These are phyloP conservation scores for Sus cebifrons DNA, from an alignment of 2,797 vertebrate genomes.

Conservation along the genomic window DNA sequence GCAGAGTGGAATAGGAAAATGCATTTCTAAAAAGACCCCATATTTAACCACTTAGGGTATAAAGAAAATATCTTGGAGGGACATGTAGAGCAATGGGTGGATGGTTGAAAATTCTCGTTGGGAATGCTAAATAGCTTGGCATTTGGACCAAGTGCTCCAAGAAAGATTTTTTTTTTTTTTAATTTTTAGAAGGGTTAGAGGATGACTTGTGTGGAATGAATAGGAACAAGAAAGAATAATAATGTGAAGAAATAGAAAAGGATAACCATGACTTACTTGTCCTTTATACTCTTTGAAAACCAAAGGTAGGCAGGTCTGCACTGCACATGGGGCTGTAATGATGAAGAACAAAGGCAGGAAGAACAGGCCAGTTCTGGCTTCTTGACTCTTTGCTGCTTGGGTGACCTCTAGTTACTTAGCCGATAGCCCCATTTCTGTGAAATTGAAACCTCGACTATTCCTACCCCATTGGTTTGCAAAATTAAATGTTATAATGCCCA, in stretches of 20 bases:
- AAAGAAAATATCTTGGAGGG: background rate
- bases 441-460: background rate
- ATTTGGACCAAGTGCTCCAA: background rate
- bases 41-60: background rate
- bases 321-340: background rate
- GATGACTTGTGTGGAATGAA: background rate
- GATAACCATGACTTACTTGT: background rate
- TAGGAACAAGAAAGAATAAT: background rate
- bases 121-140: background rate
- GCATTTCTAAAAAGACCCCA: background rate
- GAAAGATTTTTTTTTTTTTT: background rate
- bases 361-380: background rate
- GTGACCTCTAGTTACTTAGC: background rate
- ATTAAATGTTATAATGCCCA: background rate
- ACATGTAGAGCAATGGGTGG: background rate
- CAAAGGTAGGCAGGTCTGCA: background rate
- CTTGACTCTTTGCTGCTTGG: background rate
- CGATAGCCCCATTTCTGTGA: background rate
- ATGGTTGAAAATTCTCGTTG: background rate
- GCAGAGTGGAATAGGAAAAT: slow-evolving; percentile 28
- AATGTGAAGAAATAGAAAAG: background rate
- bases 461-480: background rate
- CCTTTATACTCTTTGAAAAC: background rate
- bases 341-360: background rate
- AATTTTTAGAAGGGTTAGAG: background rate